Evolutionary conservation across 2,113 vertebrate genomes (phyloP), one percentile per base, ranked within the genome.

Genomic region (Carassius gibelio): DNA sequence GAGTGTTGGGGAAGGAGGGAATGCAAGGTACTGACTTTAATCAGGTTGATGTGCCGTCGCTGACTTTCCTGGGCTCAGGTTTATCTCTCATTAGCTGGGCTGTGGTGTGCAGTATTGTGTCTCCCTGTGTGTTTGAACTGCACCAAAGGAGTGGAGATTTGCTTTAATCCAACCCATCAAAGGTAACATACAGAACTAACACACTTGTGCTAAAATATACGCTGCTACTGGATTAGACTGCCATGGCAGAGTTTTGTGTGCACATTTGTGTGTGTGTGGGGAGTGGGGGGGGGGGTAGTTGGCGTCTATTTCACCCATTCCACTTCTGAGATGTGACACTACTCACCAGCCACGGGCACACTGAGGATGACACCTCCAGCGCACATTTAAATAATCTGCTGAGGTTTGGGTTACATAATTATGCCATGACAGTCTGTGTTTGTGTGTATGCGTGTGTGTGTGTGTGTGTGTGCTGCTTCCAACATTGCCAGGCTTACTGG

Each of bases 71-170:
- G 94, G 93, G 66, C 81, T 71, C 79, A 82, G 64, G 87, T 72
- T 85, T 75, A 76, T 75, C 69, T 77, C 86, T 89, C 96, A 97
- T 97, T 97, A 97, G 94, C 95, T 95, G 92, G 90, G 90, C 94
- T 94, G 94, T 93, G 95, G 95, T 94, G 95, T 93, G 95, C 94
- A 95, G 96, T 94, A 96, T 97, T 97, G 96, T 97, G 30, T 30
- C 30, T 30, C 94, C 92, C 90, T 90, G 87, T 87, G 93, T 90
- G 94, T 97, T 96, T 96, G 96, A 96, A 96, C 96, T 96, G 90
- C 95, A 96, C 95, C 95, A 95, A 96, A 96, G 96, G 94, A 96
- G 95, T 94, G 94, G 94, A 95, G 96, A 96, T 96, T 96, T 95
- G 92, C 93, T 95, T 95, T 97, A 97, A 97, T 97, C 96, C 95